Evolutionary conservation across 2,888 invertebrate genomes (phyloP).

Genomic region (Athripsodes cinereus): DNA sequence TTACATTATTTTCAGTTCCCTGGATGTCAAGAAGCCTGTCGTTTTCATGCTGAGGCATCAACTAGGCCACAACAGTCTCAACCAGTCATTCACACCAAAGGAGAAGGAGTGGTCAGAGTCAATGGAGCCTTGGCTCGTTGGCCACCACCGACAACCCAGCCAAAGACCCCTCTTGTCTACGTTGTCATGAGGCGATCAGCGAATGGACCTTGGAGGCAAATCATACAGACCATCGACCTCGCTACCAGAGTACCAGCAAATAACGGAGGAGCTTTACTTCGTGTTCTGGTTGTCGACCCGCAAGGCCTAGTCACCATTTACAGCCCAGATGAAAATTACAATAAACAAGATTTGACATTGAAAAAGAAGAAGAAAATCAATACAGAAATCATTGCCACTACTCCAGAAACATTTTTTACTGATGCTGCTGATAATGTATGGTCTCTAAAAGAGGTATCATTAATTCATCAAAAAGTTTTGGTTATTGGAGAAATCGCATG

Average conservation of each 20-base stretch:
- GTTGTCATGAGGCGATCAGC: slow-evolving; percentile 63
- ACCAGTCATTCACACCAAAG: slow-evolving; percentile 64
- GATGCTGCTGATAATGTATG: slow-evolving; percentile 51
- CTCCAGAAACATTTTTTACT: slow-evolving; percentile 43
- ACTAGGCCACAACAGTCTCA: slow-evolving; percentile 56
- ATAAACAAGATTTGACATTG: slow-evolving; percentile 33
- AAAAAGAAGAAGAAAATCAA: slow-evolving; percentile 43
- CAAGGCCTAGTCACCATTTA: slow-evolving; percentile 65
- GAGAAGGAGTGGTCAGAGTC: slow-evolving; percentile 60
- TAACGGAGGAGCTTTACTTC: slow-evolving; percentile 57
- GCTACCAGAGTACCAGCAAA: slow-evolving; percentile 60
- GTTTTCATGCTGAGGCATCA: slow-evolving; percentile 60
- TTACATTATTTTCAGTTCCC: slow-evolving; percentile 66
- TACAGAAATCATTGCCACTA: slow-evolving; percentile 46
- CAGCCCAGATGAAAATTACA: slow-evolving; percentile 58
- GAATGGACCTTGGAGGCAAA: slow-evolving; percentile 59
- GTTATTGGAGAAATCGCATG: slow-evolving; percentile 69
- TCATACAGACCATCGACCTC: slow-evolving; percentile 59
- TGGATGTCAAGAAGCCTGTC: slow-evolving; percentile 66
- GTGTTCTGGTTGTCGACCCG: slow-evolving; percentile 65
- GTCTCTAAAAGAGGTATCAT: slow-evolving; percentile 61
- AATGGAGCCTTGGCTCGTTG: slow-evolving; percentile 58
- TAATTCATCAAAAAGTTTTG: slow-evolving; percentile 66
- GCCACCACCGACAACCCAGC: slow-evolving; percentile 57
- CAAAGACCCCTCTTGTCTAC: slow-evolving; percentile 58